Percentiles rank a stretch among this genome's conserved stretches.
phyloP scores from a whole-genome alignment of 2,113 vertebrate genomes.

The Podarcis muralis region DNA sequence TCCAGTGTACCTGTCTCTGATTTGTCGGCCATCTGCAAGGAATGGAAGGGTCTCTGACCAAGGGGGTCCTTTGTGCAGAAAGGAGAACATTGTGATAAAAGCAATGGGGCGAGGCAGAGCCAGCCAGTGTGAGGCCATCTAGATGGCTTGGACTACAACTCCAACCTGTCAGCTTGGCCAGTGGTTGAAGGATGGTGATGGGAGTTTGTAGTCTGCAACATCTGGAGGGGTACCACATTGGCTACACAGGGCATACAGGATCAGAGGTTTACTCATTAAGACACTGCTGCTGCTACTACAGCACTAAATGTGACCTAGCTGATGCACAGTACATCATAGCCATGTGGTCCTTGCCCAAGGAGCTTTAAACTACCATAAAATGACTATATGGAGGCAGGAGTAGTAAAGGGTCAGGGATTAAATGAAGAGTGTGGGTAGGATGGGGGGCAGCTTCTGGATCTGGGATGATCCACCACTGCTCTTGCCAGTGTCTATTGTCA shows the following conservation, averaged over 20 bases:
- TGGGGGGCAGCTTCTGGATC: not conserved
- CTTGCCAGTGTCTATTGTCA: not conserved
- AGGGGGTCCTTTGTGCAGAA: not conserved
- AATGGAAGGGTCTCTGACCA: conserved; percentile 9
- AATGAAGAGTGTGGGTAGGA: not conserved
- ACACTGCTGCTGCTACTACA: not conserved
- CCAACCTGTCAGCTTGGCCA: not conserved
- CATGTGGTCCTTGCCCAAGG: not conserved
- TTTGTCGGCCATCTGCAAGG: conserved; percentile 85
- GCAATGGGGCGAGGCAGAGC: not conserved
- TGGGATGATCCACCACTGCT: not conserved
- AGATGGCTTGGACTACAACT: not conserved
- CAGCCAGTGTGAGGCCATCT: not conserved
- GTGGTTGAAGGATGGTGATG: too few species aligned
- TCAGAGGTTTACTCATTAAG: too few species aligned
- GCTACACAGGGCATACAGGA: too few species aligned
- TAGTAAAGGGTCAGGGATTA: not conserved
- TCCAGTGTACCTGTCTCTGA: conserved; percentile 84
- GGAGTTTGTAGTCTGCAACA: too few species aligned
- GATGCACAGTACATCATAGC: not conserved
- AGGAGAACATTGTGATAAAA: not conserved
- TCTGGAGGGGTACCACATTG: too few species aligned
- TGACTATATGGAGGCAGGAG: not conserved
- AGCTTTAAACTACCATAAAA: not conserved
- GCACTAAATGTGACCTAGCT: not conserved